Evolutionary conservation across 2,113 vertebrate species (phyloP), one percentile per base, ranked within the genome.

Genomic region (Channa maculata): DNA sequence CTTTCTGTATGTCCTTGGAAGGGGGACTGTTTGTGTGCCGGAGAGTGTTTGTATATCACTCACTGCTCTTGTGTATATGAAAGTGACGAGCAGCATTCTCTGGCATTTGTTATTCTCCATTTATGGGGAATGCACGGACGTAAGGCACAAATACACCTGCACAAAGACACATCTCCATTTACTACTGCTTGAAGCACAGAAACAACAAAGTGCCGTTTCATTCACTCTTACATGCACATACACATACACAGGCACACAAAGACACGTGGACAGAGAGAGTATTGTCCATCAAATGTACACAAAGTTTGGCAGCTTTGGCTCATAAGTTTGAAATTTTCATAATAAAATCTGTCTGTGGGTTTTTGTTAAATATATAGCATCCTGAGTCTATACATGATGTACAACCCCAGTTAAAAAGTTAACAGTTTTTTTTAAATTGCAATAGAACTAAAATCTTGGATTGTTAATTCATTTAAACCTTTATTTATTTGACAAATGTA

Each of bases 41-140:
- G 0, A 1, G 83, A 86, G 86, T 87, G 89, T 90, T 87, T 88
- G 84, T 89, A 87, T 85, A 89, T 71, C 54, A 24, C 39, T 5
- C 57, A 24, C 69, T 75, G 43, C 74, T 39, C 46, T 61, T 58
- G 12, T 89, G 82, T 87, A 61, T 76, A 77, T 61, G 75, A 66
- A 69, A 75, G 72, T 51, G 80, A 77, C 50, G 55, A 70, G 75
- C 83, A 36, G 60, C 54, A 36, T 80, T 76, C 77, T 85, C 68
- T 54, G 62, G 39, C 45, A 66, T 62, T 72, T 2, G 8, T 69
- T 81, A 65, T 83, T 88, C 80, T 84, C 88, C 85, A 80, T 91
- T 24, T 75, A 71, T 37, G 66, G 57, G 63, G 76, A 70, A 66
- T 5, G 5, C 71, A 55, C 60, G 44, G 62, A 67, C 51, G 3